These are phyloP conservation scores for Cephalopholis sonnerati DNA, from an alignment of 2,113 vertebrate species.

Conservation along the genomic window DNA sequence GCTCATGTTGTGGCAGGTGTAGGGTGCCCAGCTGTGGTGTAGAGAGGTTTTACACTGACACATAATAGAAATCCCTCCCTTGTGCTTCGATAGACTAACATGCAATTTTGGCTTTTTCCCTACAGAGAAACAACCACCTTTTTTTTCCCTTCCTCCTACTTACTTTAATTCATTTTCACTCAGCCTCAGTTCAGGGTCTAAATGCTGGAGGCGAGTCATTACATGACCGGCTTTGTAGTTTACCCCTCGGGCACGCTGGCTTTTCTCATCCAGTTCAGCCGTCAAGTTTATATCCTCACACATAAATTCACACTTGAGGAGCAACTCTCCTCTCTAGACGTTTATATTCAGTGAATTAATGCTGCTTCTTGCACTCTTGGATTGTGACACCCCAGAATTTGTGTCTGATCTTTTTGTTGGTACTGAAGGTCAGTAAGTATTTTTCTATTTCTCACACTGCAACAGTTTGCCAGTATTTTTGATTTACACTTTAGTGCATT, in stretches of 20 bases:
- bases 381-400: background rate
- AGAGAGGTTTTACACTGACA: constrained; percentile 16
- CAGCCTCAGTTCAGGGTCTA: constrained; percentile 17
- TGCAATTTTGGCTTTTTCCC: background rate
- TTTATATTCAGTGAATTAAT: background rate
- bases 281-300: constrained; percentile 26
- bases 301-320: constrained; percentile 3
- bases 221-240: constrained; percentile 22
- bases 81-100: constrained; percentile 1
- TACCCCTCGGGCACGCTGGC: constrained; percentile 23
- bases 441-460: constrained; percentile 8
- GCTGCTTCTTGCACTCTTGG: constrained; percentile 19
- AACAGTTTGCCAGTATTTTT: constrained; percentile 12
- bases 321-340: background rate
- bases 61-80: background rate
- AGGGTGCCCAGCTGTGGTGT: background rate
- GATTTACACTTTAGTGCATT: constrained; percentile 32
- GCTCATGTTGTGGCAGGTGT: constrained; percentile 27
- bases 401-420: constrained; percentile 26
- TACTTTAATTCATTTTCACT: constrained; percentile 19
- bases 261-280: constrained; percentile 16
- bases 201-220: constrained; percentile 25
- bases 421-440: constrained; percentile 42
- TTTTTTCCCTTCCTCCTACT: background rate
- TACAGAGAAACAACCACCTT: constrained; percentile 9